Conservation (phyloP, 1,140 invertebrate species). For the Polypedilum pembai region DNA sequence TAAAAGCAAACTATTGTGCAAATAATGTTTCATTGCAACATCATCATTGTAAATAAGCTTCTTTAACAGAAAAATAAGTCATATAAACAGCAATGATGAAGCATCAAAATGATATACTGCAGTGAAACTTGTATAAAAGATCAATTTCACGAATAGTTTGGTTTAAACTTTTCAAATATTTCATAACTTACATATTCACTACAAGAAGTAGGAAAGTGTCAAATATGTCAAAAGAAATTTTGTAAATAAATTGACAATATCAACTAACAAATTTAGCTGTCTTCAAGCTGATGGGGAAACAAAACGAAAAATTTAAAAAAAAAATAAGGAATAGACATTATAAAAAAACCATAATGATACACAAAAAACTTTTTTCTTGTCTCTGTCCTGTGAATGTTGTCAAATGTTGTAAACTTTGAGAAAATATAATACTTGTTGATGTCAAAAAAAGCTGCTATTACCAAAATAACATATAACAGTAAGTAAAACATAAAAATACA, state of each 20-base stretch:
- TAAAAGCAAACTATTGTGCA: too few species aligned
- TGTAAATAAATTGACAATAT: constrained; percentile 14
- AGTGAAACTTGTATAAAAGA: too few species aligned
- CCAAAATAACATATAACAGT: neutral
- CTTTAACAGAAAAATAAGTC: too few species aligned
- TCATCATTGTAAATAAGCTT: too few species aligned
- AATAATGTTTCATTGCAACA: too few species aligned
- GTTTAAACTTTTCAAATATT: too few species aligned
- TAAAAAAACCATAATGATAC: neutral
- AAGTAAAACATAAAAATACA: neutral
- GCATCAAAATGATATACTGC: too few species aligned
- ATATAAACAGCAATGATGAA: too few species aligned
- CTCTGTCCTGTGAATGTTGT: neutral
- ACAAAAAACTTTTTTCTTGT: too few species aligned
- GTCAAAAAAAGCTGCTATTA: constrained; percentile 3
- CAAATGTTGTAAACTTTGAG: neutral
- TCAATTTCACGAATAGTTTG: too few species aligned
- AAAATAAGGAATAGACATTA: neutral
- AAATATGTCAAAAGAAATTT: neutral
- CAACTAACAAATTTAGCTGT: neutral
- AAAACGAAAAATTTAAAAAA: neutral
- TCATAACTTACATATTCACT: too few species aligned
- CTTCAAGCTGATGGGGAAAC: neutral
- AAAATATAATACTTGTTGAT: neutral
- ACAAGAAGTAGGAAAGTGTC: too few species aligned